These are phyloP conservation scores for Dascyllus trimaculatus DNA, from an alignment of 2,113 vertebrate genomes.

Conservation along the genomic window DNA sequence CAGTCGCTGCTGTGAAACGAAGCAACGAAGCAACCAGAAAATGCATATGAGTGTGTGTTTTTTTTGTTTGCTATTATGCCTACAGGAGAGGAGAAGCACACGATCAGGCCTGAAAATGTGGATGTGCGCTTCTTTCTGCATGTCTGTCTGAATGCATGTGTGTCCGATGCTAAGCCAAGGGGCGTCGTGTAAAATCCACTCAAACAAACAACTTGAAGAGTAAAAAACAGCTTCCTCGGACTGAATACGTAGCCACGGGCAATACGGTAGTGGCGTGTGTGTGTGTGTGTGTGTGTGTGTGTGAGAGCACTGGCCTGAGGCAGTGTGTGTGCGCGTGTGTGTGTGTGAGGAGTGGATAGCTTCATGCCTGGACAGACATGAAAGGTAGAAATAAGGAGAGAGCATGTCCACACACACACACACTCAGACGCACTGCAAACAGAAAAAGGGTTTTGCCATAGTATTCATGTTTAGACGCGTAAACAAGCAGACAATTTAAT, in stretches of 20 bases:
- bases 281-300: slow-evolving; percentile 24
- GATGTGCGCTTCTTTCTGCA: slow-evolving; percentile 31
- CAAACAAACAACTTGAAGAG: slow-evolving; percentile 79
- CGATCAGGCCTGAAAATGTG: slow-evolving; percentile 55
- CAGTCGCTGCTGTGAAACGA: slow-evolving; percentile 40
- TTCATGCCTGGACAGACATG: slow-evolving; percentile 78
- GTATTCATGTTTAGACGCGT: slow-evolving; percentile 42
- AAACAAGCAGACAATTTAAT: slow-evolving; percentile 45
- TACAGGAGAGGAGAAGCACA: slow-evolving; percentile 48
- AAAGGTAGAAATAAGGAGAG: slow-evolving; percentile 67
- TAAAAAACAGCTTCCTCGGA: slow-evolving; percentile 75
- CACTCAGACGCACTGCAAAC: slow-evolving; percentile 31
- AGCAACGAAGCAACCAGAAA: slow-evolving; percentile 27
- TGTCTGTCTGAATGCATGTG: slow-evolving; percentile 43
- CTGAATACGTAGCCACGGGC: slow-evolving; percentile 70
- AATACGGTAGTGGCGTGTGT: slow-evolving; percentile 38
- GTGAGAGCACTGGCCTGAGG: slow-evolving; percentile 54
- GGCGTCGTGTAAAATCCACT: slow-evolving; percentile 75
- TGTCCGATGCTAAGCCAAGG: slow-evolving; percentile 60
- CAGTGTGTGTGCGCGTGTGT: slow-evolving; percentile 42
- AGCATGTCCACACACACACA: slow-evolving; percentile 50
- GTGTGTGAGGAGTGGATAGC: slow-evolving; percentile 64
- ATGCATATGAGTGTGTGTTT: slow-evolving; percentile 19
- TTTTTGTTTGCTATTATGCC: slow-evolving; percentile 47
- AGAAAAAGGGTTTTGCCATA: slow-evolving; percentile 58